Base-by-base conservation (phyloP, 2,888 invertebrate genomes). In the Ligdia adustata region DNA sequence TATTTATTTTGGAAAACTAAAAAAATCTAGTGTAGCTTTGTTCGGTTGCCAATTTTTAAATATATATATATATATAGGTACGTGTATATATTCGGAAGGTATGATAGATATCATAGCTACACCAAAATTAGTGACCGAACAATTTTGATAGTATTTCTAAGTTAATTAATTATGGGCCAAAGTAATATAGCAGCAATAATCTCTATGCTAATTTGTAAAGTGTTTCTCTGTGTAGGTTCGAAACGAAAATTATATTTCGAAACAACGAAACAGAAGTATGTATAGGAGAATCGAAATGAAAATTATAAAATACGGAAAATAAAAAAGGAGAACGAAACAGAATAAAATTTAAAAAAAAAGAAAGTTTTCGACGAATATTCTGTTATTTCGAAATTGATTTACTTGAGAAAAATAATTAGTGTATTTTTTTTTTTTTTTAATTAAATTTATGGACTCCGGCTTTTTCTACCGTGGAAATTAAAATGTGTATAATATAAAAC, bases 201-300 rank as follows among this genome's bases (percentile, higher is more conserved):
- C 82, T 53, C 70, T 76, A 82, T 69, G 38, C 37, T 43, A 43
- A 6, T 82, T 60, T 90, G 90, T 89, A 74, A 82, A 88, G 90
- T 90, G 90, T 90, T 90, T 87, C 90, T 90, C 90, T 90, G 90
- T 90, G 86, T 87, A 84, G 84, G 87, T 86, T 75, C 75, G 73
- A 76, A 86, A 81, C 74, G 75, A 72, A 69, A 59, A 55, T n/a
- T 41, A 37, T 32, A 45, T 55, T 66, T 77, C 60, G 75, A 77
- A 82, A 66, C n/a, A 76, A 42, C 20, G 64, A n/a, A 87, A 88
- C 77, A 72, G 79, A 87, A 87, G 81, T 73, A 84, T 73, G 81
- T 73, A 84, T 73, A 81, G 82, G 83, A 87, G 76, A 82, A 73
- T 78, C 69, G 78, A 71, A 62, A 62, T 64, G 62, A 65, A 70